phyloP scores from a whole-genome alignment of 2,797 vertebrate genomes.

The Decapterus maruadsi region DNA sequence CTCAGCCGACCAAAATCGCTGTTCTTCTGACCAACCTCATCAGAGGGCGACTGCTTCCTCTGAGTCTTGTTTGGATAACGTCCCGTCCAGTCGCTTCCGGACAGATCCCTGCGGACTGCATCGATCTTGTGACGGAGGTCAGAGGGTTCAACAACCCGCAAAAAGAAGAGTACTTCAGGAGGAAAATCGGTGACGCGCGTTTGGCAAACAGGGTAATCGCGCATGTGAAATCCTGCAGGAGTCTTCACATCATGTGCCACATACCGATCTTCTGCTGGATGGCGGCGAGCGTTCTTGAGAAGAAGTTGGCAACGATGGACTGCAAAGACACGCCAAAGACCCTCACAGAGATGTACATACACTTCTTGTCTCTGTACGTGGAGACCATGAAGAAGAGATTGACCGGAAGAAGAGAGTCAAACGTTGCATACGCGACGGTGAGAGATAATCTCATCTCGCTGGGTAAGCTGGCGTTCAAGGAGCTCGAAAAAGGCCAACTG shows the following conservation, averaged over 20 bases:
- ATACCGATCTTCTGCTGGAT: constrained; percentile 81
- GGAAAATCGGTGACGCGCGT: constrained; percentile 47
- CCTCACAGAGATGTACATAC: constrained; percentile 81
- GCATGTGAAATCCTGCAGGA: constrained; percentile 75
- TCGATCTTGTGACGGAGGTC: constrained; percentile 76
- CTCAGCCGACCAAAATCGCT: constrained; percentile 27
- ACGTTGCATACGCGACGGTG: background rate
- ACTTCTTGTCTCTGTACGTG: constrained; percentile 65
- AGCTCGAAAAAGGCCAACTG: constrained; percentile 69
- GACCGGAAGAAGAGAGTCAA: constrained; percentile 37
- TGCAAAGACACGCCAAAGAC: constrained; percentile 66
- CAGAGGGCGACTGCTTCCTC: constrained; percentile 68
- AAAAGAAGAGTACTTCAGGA: constrained; percentile 78
- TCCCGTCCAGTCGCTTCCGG: constrained; percentile 68
- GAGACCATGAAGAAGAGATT: constrained; percentile 54
- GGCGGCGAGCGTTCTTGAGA: constrained; percentile 67
- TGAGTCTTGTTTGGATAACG: constrained; percentile 75
- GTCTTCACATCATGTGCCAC: constrained; percentile 82
- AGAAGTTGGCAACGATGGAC: constrained; percentile 26
- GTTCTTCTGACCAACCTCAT: constrained; percentile 76
- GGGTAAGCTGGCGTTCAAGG: constrained; percentile 75
- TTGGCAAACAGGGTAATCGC: constrained; percentile 63
- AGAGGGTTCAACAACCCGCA: constrained; percentile 77
- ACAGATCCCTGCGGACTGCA: constrained; percentile 66
- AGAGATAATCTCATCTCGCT: constrained; percentile 61